phyloP scores from a whole-genome alignment of 2,888 invertebrate species.

The Pammene aurita region DNA sequence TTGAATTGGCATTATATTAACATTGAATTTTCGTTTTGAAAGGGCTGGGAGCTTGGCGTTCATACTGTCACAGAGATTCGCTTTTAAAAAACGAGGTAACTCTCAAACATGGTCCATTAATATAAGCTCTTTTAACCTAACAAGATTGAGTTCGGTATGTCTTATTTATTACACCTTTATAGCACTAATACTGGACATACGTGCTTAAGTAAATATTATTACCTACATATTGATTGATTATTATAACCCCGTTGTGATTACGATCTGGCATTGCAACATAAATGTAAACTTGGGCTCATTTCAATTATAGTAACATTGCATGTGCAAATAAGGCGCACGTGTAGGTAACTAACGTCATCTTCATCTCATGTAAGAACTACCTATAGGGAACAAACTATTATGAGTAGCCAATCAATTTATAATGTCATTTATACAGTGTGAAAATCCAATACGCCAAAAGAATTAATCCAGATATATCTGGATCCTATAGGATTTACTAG shows the following conservation, averaged over 20 bases:
- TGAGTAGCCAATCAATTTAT: too few relatives aligned
- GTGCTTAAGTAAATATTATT: constrained; percentile 38
- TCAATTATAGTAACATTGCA: too few relatives aligned
- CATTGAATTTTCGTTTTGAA: background rate
- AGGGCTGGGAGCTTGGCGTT: background rate
- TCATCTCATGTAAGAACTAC: too few relatives aligned
- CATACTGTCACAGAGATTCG: background rate
- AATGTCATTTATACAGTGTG: too few relatives aligned
- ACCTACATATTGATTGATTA: constrained; percentile 31
- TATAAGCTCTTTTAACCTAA: background rate
- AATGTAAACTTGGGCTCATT: background rate
- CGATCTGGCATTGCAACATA: background rate
- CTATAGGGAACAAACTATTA: too few relatives aligned
- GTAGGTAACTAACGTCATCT: too few relatives aligned
- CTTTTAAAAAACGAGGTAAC: background rate
- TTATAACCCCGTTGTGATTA: constrained; percentile 11
- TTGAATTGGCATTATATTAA: background rate
- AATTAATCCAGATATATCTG: too few relatives aligned
- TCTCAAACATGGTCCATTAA: background rate
- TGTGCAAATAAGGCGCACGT: too few relatives aligned
- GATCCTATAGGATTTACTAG: too few relatives aligned
- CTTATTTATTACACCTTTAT: constrained; percentile 59
- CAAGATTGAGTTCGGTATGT: constrained; percentile 53
- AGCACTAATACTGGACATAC: constrained; percentile 44
- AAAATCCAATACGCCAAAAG: too few relatives aligned